Base-by-base conservation (phyloP, 2,888 invertebrate species). In the Amphiduros pacificus region DNA sequence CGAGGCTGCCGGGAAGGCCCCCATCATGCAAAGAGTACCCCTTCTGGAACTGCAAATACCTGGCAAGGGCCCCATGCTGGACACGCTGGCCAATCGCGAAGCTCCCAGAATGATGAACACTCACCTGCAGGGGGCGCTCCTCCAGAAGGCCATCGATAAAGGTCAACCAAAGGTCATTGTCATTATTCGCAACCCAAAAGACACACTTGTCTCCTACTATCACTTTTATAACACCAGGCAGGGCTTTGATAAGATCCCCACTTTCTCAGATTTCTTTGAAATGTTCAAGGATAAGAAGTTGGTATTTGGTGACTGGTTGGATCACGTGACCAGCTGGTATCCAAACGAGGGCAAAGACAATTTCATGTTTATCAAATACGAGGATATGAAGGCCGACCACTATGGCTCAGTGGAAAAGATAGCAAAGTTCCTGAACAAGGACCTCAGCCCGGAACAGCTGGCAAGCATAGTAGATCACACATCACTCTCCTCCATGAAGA, bases 201-300 rank as follows among this genome's bases (percentile, higher is more conserved):
- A 56, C 32, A 44, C 27, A 3, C 48, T 56, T 22, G 56, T 48
- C 14, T 56, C 56, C 20, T 44, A 56, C 44, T 56, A 48, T 22
- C 28, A 56, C 29, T 56, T 56, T 31, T 56, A 56, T 22, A 5
- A 29, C 17, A 56, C 44, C 29, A 41, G 44, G 9, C 26, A 44
- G 22, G 48, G 56, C 11, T 28, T 56, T 11, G 56, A 44, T 11
- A 14, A 9, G 22, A 44, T 48, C 29, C 9, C 20, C 27, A 48
- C 56, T 20, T 56, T 41, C 44, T 29, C 29, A 20, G 20, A 56
- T 28, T 56, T 56, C 56, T 56, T 56, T 20, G 56, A 44, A 17
- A 44, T 56, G 56, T 56, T 56, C 48, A 41, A 56, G 48, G 44
- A 56, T 17, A 56, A 56, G 29, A 27, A 41, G 17, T 24, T 56